Evolutionary conservation across 1,140 invertebrate species (phyloP).

Genomic region (Polypedilum vanderplanki): DNA sequence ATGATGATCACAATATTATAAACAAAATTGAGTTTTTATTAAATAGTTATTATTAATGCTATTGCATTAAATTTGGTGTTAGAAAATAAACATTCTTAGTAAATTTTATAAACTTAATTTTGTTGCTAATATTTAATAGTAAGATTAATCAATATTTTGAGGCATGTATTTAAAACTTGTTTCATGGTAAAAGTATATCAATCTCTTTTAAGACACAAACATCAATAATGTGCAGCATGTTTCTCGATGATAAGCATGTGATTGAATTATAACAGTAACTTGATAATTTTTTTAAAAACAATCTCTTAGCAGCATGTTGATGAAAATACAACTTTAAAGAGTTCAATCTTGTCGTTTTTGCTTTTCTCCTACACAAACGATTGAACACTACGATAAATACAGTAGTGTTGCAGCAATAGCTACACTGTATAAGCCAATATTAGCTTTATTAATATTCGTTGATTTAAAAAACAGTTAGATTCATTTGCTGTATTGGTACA

Average conservation of each 20-base stretch:
- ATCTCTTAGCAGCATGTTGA: not conserved
- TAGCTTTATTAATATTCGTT: not conserved
- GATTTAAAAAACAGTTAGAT: slow-evolving; percentile 3
- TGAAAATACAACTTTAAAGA: not conserved
- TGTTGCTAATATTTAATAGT: not conserved
- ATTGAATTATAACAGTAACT: not conserved
- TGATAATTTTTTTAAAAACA: not conserved
- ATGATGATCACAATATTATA: too few relatives aligned
- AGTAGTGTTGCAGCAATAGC: too few relatives aligned
- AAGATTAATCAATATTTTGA: not conserved
- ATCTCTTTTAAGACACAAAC: not conserved
- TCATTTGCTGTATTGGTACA: not conserved
- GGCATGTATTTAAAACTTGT: not conserved
- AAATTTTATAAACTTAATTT: not conserved
- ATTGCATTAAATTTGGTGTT: too few relatives aligned
- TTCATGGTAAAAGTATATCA: not conserved
- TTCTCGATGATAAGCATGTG: not conserved
- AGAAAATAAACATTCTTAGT: not conserved
- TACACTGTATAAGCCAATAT: not conserved
- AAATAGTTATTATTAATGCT: too few relatives aligned
- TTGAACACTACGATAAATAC: too few relatives aligned
- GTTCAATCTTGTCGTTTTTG: slow-evolving; percentile 3
- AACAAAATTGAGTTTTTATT: too few relatives aligned
- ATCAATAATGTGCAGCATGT: not conserved
- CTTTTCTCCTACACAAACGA: not conserved